Evolutionary conservation across 2,113 vertebrate species (phyloP).

Genomic region (Platichthys stellatus): DNA sequence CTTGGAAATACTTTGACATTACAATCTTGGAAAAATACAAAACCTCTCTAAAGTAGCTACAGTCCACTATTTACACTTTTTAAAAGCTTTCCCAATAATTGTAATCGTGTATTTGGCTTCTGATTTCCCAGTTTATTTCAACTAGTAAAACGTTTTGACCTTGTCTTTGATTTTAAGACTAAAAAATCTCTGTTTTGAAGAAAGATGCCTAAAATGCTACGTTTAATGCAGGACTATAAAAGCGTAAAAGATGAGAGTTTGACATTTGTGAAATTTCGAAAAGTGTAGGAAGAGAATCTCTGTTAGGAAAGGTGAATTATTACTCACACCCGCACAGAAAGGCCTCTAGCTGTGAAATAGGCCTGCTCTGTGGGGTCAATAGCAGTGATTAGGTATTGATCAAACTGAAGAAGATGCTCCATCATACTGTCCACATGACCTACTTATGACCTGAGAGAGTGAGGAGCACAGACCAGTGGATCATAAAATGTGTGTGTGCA

Average conservation of each 20-base stretch:
- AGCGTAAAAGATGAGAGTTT: slow-evolving; percentile 24
- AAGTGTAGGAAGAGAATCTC: slow-evolving; percentile 14
- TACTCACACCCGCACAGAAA: slow-evolving; percentile 38
- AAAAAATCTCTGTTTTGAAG: not conserved
- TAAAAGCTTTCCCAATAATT: not conserved
- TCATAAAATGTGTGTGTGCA: slow-evolving; percentile 42
- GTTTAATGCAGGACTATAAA: slow-evolving; percentile 18
- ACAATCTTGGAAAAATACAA: not conserved
- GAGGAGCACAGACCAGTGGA: slow-evolving; percentile 16
- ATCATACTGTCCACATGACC: slow-evolving; percentile 79
- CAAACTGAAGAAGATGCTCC: slow-evolving; percentile 71
- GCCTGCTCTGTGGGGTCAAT: slow-evolving; percentile 69
- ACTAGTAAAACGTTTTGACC: slow-evolving; percentile 1
- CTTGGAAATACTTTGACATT: not conserved
- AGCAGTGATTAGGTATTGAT: slow-evolving; percentile 82
- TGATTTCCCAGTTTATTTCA: not conserved
- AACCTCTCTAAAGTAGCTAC: not conserved
- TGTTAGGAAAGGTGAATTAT: slow-evolving; percentile 33
- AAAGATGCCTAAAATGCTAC: slow-evolving; percentile 16
- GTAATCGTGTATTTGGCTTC: not conserved
- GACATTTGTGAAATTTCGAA: slow-evolving; percentile 32
- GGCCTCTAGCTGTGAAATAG: slow-evolving; percentile 61
- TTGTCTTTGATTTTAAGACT: not conserved
- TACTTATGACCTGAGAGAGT: slow-evolving; percentile 73
- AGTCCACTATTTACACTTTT: not conserved